A percentile compares a stretch with the other conserved stretches of the same genome.
phyloP scores from a whole-genome alignment of 2,797 vertebrate genomes.

The Amazonetta brasiliensis region DNA sequence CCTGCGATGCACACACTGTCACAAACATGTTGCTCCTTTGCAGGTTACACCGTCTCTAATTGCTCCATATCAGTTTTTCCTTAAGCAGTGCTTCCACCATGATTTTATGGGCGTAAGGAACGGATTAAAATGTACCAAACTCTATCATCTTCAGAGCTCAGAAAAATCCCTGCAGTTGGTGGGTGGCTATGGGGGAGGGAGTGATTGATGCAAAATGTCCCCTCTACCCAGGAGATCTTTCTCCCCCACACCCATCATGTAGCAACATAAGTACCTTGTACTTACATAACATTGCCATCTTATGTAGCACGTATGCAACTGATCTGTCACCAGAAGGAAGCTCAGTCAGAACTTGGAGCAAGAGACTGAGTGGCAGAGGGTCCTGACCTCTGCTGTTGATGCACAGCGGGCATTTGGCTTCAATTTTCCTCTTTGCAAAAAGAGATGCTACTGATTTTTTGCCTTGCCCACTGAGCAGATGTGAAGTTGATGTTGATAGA shows the following conservation, averaged over 20 bases:
- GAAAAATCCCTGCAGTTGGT: constrained; percentile 67
- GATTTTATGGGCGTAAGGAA: constrained; percentile 11
- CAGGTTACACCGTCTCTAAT: neutral
- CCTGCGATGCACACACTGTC: neutral
- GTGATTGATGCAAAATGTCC: constrained; percentile 72
- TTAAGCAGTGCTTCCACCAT: constrained; percentile 3
- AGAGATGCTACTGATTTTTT: neutral
- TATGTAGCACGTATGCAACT: neutral
- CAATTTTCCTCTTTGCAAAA: neutral
- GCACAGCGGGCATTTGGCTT: neutral
- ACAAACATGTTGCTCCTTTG: neutral
- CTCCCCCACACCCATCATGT: constrained; percentile 60
- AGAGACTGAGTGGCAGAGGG: neutral
- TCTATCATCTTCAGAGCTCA: constrained; percentile 27
- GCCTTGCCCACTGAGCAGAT: neutral
- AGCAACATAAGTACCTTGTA: neutral
- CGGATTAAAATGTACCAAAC: constrained; percentile 58
- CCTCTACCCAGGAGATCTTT: constrained; percentile 69
- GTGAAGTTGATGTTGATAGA: neutral
- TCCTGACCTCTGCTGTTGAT: neutral
- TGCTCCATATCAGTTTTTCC: neutral
- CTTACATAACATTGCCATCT: constrained; percentile 40
- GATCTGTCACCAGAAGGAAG: neutral
- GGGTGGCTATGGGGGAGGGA: constrained; percentile 66
- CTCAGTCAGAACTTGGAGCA: neutral